Base-by-base conservation (phyloP, 2,888 invertebrate genomes). In the Magallana nippona region DNA sequence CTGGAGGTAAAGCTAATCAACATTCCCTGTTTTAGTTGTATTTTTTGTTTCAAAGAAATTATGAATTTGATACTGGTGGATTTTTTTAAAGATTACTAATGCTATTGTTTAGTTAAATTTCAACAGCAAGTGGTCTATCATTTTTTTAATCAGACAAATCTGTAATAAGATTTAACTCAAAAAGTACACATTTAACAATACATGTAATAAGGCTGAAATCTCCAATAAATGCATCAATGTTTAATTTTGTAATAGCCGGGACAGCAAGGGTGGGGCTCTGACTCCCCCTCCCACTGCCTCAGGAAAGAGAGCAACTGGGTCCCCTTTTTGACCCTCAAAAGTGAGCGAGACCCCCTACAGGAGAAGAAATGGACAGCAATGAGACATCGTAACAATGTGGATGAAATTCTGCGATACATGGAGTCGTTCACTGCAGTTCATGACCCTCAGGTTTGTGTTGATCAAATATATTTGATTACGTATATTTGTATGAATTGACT, bases 241-340 rank as follows among this genome's bases (percentile, higher is more conserved):
- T 17, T 22, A 62, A 57, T 10, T 58, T 56, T 78, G 44, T 63
- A 32, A 44, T 83, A 91, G 91, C 62, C 86, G 83, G 90, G 91
- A 3, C 91, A 91, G 81, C 93, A 93, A 82, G 91, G 89, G 32
- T 93, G 93, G 92, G 93, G 93, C 1, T 89, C 92, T 60, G 93
- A 93, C 85, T 88, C 90, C 8, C 89, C 90, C 8, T 90, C 83
- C 19, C 93, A 93, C 85, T 91, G 93, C 10, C 86, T 94, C 78
- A 92, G 91, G 86, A 91, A 94, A 83, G 92, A 93, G 22, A 91
- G 93, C 15, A 94, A 92, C 89, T 94, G 94, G 94, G 79, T 91
- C 77, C 87, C 90, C 0, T 94, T 89, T 86, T 87, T 94, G 1
- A 88, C 84, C 55, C 86, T 94, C 32, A 89, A 89, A 71, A 91